Evolutionary conservation across 2,797 vertebrate genomes (phyloP), one percentile per base, ranked within the genome.

Genomic region (Sparus aurata): DNA sequence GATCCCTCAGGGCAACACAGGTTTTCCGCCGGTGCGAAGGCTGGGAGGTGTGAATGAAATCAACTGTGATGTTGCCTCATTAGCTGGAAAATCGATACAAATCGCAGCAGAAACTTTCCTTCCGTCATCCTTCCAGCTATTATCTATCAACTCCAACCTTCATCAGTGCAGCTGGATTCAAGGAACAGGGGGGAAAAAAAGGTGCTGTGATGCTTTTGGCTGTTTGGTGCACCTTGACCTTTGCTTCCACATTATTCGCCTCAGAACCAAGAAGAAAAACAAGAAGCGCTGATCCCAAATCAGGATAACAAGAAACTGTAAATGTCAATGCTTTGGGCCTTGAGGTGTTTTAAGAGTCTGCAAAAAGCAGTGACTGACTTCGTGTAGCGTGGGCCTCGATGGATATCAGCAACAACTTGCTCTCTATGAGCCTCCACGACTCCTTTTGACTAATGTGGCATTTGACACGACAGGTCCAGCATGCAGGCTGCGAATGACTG

Each of bases 361-460:
- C 7, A 1, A 38, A 38, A 50, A 83, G 77, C 67, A 82, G 34
- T 53, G 78, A 70, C 71, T 73, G 68, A 69, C 46, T 23, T 71
- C 62, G 75, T 66, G 23, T 6, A 34, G 65, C 41, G 53, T 75
- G 68, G 77, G 72, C 3, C 68, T 71, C 30, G 20, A 74, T 25
- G 71, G 70, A 78, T 69, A 54, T 45, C 52, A 76, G 66, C 68
- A 76, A 68, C 62, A 76, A 80, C 30, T 76, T 6, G 11, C 20
- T 81, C 16, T 63, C 66, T 88, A 50, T 85, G 72, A 86, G 90
- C 47, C 53, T 50, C 61, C 15, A 55, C 71, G 46, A 64, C 58
- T 80, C 69, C 57, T 82, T 43, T 43, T 79, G 74, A 83, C 79
- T 84, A 60, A 86, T 85, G 82, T 88, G 86, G 87, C 90, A 87